Base-by-base conservation (phyloP, 2,797 vertebrate species). In the Rhinatrema bivittatum region DNA sequence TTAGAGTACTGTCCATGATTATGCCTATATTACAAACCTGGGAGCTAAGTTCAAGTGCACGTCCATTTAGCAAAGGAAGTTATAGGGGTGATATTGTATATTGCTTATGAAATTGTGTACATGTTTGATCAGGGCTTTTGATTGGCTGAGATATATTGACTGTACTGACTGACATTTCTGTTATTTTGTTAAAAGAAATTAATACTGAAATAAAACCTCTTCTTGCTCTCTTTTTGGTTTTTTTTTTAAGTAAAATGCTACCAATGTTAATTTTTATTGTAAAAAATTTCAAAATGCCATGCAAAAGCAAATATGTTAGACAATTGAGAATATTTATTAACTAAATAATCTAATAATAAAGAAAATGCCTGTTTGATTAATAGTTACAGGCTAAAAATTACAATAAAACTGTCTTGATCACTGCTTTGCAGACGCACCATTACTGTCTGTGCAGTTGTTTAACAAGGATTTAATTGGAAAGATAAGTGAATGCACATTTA, bases 381-480 rank as follows among this genome's bases (percentile, higher is more conserved):
- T 84, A 84, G 77, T 82, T 79, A 70, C 72, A 76, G 81, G 82
- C 78, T 83, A 82, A 84, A 85, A 88, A 85, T 86, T 84, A 83
- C 79, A 84, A 84, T 84, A 86, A 86, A 85, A 85, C 77, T 86
- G 78, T 87, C 83, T 83, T 79, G 81, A 86, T 87, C 81, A 80
- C 73, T 82, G 79, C 74, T 79, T 83, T 82, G 67, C 79, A 82
- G 79, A 82, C 81, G 79, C 71, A 34, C 79, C 76, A 83, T 87
- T 88, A 84, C 80, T 78, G 79, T 84, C 81, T 84, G 81, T 82
- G 80, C 79, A 76, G 82, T 87, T 82, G 81, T 85, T 87, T 88
- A 83, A 87, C 83, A 85, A 85, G 83, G 82, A 85, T 86, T 87
- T 87, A 87, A 88, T 87, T 86, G 84, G 81, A 87, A 85, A 84